Evolutionary conservation across 1,140 invertebrate species (phyloP).

Genomic region (Drosophila melanica): DNA sequence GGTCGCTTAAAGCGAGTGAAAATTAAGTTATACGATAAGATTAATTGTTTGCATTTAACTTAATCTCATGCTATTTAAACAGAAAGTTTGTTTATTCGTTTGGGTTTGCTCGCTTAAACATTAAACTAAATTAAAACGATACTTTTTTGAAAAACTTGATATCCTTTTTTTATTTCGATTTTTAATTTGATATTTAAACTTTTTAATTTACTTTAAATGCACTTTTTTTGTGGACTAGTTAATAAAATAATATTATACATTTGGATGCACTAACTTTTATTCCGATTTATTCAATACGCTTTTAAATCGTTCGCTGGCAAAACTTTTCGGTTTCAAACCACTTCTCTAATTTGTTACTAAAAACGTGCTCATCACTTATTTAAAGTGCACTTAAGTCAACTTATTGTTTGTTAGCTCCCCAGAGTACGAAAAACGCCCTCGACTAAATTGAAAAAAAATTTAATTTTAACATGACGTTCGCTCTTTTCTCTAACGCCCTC

Average conservation of each 20-base stretch:
- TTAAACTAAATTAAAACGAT: too few relatives aligned
- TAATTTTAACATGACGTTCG: conserved; percentile 31
- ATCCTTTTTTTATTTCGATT: background rate
- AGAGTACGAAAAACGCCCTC: conserved; percentile 22
- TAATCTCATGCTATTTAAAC: background rate
- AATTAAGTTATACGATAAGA: background rate
- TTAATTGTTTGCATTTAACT: background rate
- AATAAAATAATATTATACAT: too few relatives aligned
- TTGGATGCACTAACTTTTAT: too few relatives aligned
- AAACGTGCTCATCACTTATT: conserved; percentile 38
- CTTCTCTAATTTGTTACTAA: conserved; percentile 5
- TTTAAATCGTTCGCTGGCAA: background rate
- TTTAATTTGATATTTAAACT: background rate
- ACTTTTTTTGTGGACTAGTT: too few relatives aligned
- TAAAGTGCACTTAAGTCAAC: conserved; percentile 35
- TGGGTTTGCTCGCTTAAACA: too few relatives aligned
- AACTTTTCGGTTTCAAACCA: background rate
- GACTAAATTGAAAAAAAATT: conserved; percentile 49
- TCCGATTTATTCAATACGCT: too few relatives aligned
- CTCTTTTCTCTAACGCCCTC: background rate
- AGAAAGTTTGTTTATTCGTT: too few relatives aligned
- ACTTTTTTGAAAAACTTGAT: too few relatives aligned
- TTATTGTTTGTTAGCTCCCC: conserved; percentile 31
- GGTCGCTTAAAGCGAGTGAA: conserved; percentile 3
- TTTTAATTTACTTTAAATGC: too few relatives aligned